Evolutionary conservation across 2,797 vertebrate species (phyloP), one percentile per base, ranked within the genome.

Genomic region (Tachyglossus aculeatus): DNA sequence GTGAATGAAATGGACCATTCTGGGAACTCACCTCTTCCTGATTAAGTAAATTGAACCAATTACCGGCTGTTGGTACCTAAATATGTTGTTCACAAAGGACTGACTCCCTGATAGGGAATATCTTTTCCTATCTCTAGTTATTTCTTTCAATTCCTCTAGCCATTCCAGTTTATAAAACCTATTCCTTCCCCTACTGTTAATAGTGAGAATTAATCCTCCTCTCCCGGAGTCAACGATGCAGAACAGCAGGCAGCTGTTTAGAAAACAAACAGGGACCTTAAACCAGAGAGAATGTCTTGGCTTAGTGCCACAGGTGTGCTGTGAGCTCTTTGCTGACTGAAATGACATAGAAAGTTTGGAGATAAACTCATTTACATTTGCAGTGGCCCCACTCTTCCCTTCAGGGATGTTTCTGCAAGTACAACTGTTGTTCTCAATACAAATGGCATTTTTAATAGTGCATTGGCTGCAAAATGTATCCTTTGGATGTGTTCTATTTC

Each of bases 1-100:
- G 73, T 60, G 56, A 78, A 66, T 66, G 24, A 63, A 70, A 71
- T 68, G 79, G 75, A 75, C 76, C 80, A 52, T 54, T 74, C 3
- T 53, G 25, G 44, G 82, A 10, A 19, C 37, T 53, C 82, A 53
- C 41, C 60, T 71, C 84, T 84, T 79, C 81, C 47, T 61, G 60
- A 86, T 69, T 14, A 1, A 59, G 71, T 84, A 14, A 38, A 69
- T 15, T 52, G 13, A 81, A 27, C 66, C 72, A 75, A 77, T 88
- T 83, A n/a, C 71, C 57, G 71, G 38, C 34, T 52, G 53, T 78
- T 47, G 44, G n/a, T 4, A 75, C 41, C 60, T 57, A 82, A 88
- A 85, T 71, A 21, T 65, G 16, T 13, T 61, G 13, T 62, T 70
- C 57, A 40, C 31, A 41, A 72, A 39, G 21, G 25, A 77, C 34